Evolutionary conservation across 2,113 vertebrate species (phyloP), one percentile per base, ranked within the genome.

Genomic region (Athene noctua): DNA sequence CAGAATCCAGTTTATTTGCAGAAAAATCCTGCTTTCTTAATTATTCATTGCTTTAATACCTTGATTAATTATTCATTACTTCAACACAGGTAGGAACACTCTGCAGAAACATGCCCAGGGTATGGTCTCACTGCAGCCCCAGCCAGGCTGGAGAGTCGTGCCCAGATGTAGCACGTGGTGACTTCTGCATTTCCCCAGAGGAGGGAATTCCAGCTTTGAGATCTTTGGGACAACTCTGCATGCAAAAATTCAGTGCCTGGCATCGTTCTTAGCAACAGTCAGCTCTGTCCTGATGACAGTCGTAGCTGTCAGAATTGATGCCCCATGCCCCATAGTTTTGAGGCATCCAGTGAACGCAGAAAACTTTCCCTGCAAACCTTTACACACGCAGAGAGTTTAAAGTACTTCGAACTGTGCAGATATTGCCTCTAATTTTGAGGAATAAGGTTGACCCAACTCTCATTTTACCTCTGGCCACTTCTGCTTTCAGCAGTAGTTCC

Each of bases 81-180:
- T 75, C 25, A 68, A 47, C 7, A 11, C 23, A 26, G 55, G 40
- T 29, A 59, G 68, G 19, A 83, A 23, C n/a, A 8, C 27, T 47
- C 46, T 73, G 63, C 30, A 77, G 81, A 58, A 93, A 19, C 3
- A 9, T 3, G 2, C 18, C 46, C 63, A 47, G 65, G 10, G 40
- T 11, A 19, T 0, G 1, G 62, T 36, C 63, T n/a, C 59, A 34
- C 36, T 8, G 6, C 55, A 68, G 47, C 21, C 40, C 30, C 20
- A 34, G 49, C 49, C 46, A 66, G 51, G 23, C 8, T 14, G 0
- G 10, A 38, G 38, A 58, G 27, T 1, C 1, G 4, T 44, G 38
- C 26, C 20, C 29, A 46, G 16, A 9, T 2, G 2, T 46, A 20
- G 68, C 72, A 59, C 0, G 0, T 13, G 59, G 49, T 81, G 78